phyloP scores from a whole-genome alignment of 1,140 invertebrate genomes.

The Penaeus japonicus region DNA sequence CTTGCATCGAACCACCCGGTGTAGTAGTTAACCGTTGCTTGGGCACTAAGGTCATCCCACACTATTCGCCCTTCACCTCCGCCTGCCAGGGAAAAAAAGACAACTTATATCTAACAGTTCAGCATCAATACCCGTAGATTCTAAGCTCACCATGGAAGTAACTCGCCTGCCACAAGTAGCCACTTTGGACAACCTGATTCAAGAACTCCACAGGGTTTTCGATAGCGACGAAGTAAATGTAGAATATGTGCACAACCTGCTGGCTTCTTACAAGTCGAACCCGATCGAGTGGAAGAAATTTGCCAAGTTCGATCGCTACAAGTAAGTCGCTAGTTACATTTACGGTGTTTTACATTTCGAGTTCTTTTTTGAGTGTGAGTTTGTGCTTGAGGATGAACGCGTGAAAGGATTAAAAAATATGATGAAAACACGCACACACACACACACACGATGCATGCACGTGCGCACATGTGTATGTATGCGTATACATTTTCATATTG shows the following conservation, averaged over 20 bases:
- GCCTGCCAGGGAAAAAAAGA: too few relatives aligned
- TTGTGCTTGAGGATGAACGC: too few relatives aligned
- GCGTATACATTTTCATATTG: constrained; percentile 1
- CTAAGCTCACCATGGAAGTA: constrained; percentile 11
- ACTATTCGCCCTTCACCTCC: too few relatives aligned
- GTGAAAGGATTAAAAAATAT: neutral
- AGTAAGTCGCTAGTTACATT: too few relatives aligned
- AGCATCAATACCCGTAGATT: neutral
- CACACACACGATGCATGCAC: too few relatives aligned
- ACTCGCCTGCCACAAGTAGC: neutral
- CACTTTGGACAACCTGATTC: constrained; percentile 77
- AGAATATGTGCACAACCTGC: constrained; percentile 84
- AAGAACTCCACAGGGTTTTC: constrained; percentile 79
- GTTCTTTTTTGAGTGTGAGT: too few relatives aligned
- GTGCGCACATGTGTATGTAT: neutral
- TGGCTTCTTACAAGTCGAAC: constrained; percentile 87
- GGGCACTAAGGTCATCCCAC: neutral
- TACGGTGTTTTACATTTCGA: too few relatives aligned
- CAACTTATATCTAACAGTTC: neutral
- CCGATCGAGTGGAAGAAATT: constrained; percentile 91
- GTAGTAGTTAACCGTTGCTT: neutral
- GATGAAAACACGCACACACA: too few relatives aligned
- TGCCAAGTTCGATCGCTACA: constrained; percentile 92
- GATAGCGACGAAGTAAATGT: constrained; percentile 82
- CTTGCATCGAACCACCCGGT: neutral